phyloP scores from a whole-genome alignment of 2,797 vertebrate species.

The Poliocrania exsul region DNA sequence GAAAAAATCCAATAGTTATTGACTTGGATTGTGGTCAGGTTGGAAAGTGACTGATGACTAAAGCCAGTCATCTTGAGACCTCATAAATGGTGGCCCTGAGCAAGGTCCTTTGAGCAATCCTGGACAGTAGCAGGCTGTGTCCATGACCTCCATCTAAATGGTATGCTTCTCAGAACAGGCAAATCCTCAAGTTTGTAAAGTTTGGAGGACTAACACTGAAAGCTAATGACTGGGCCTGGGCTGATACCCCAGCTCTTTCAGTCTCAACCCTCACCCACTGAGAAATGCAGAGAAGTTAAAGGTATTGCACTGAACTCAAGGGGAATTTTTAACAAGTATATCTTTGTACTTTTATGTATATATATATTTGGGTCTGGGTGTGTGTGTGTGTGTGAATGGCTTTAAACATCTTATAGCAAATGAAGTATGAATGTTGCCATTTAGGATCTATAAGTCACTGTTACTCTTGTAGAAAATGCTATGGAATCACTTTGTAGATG shows the following conservation, averaged over 20 bases:
- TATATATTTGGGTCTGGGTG: not conserved
- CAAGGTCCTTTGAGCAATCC: not conserved
- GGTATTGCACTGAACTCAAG: not conserved
- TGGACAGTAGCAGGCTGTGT: not conserved
- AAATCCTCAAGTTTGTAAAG: not conserved
- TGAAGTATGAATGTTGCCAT: not conserved
- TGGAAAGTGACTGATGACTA: not conserved
- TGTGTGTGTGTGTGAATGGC: not conserved
- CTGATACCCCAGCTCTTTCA: not conserved
- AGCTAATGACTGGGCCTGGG: not conserved
- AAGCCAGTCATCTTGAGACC: not conserved
- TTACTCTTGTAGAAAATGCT: not conserved
- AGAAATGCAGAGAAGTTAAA: not conserved
- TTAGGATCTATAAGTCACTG: not conserved
- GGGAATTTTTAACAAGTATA: not conserved
- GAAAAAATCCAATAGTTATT: not conserved
- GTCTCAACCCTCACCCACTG: not conserved
- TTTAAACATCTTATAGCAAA: not conserved
- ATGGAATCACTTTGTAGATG: not conserved
- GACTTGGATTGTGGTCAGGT: not conserved
- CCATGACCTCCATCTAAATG: rapidly evolving
- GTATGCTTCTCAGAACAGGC: not conserved
- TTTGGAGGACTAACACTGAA: not conserved
- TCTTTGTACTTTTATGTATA: not conserved
- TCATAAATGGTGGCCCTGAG: not conserved